These are phyloP conservation scores for Erpetoichthys calabaricus DNA, from an alignment of 2,797 vertebrate species.

Conservation along the genomic window DNA sequence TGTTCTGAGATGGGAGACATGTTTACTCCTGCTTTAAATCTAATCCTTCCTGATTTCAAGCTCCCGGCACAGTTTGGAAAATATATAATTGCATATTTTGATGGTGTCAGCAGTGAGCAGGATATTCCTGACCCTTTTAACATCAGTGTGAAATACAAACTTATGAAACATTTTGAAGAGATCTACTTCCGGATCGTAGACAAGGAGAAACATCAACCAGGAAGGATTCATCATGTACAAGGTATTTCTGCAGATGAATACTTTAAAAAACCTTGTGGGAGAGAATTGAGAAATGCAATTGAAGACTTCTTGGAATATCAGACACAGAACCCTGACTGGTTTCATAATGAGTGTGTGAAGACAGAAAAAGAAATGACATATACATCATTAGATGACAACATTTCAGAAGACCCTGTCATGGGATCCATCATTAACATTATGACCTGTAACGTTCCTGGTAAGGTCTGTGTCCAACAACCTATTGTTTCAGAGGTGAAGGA, in stretches of 20 bases:
- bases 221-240: constrained; percentile 53
- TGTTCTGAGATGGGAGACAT: constrained; percentile 63
- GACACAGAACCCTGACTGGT: constrained; percentile 64
- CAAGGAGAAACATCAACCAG: constrained; percentile 74
- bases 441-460: too few species aligned
- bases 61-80: constrained; percentile 63
- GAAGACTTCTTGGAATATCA: constrained; percentile 63
- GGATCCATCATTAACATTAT: not conserved
- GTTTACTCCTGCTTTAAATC: constrained; percentile 71
- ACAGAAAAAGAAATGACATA: constrained; percentile 40
- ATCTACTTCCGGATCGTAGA: constrained; percentile 80
- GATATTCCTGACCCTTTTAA: constrained; percentile 78
- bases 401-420: constrained; percentile 16
- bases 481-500: too few species aligned
- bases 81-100: constrained; percentile 82
- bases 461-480: too few species aligned
- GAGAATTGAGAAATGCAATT: constrained; percentile 55
- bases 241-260: constrained; percentile 64
- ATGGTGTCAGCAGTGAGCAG: constrained; percentile 49
- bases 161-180: constrained; percentile 85
- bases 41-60: constrained; percentile 78
- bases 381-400: constrained; percentile 24
- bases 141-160: constrained; percentile 60
- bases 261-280: constrained; percentile 50
- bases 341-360: constrained; percentile 52